Evolutionary conservation across 1,140 invertebrate genomes (phyloP).

Genomic region (Sarcophaga bullata): DNA sequence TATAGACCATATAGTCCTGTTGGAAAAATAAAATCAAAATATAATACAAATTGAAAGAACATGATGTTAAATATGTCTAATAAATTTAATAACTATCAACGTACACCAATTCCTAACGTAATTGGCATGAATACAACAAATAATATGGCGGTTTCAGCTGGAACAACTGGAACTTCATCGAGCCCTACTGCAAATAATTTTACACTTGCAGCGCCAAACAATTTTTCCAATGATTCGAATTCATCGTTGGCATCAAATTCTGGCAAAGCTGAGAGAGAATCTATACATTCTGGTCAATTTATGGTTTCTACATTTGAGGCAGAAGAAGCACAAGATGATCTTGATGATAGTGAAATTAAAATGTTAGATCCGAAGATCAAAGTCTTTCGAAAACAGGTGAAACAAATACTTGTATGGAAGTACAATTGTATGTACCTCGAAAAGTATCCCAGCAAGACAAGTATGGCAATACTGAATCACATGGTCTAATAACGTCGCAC

Average conservation of each 20-base stretch:
- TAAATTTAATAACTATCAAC: constrained; percentile 36
- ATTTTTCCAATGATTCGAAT: constrained; percentile 11
- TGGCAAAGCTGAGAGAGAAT: constrained; percentile 69
- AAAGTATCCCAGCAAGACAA: constrained; percentile 47
- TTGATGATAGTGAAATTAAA: constrained; percentile 67
- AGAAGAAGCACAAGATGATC: constrained; percentile 89
- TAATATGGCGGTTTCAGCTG: neutral
- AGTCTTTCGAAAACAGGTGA: constrained; percentile 54
- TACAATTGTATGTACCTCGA: constrained; percentile 60
- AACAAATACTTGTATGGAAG: constrained; percentile 59
- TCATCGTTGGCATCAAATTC: neutral
- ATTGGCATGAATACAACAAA: neutral
- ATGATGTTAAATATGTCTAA: constrained; percentile 53
- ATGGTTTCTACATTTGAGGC: constrained; percentile 98
- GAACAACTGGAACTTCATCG: constrained; percentile 53
- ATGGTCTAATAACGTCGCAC: constrained; percentile 68
- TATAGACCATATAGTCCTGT: too few species aligned
- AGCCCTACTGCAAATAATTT: neutral
- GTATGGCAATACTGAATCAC: constrained; percentile 32
- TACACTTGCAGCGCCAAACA: constrained; percentile 32
- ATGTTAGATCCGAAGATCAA: constrained; percentile 74
- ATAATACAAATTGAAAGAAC: constrained; percentile 47
- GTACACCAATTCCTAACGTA: neutral
- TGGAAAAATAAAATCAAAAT: too few species aligned
- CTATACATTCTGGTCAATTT: constrained; percentile 97